Conservation (phyloP, 2,113 vertebrate genomes). For the Dermatemys mawii region DNA sequence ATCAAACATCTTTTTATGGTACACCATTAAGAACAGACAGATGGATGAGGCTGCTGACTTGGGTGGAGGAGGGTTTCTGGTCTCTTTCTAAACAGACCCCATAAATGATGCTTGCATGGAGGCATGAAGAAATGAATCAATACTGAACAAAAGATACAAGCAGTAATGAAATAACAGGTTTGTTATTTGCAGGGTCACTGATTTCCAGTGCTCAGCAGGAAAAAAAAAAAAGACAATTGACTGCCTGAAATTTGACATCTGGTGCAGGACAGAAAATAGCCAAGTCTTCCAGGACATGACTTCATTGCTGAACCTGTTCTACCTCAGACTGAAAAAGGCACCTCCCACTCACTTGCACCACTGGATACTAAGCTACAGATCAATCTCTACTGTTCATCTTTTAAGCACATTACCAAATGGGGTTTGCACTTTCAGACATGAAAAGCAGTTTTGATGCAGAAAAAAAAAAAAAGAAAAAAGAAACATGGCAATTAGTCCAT, state of each 20-base stretch:
- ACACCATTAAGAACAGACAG: not conserved
- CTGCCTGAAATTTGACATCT: not conserved
- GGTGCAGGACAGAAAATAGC: not conserved
- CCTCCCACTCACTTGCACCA: not conserved
- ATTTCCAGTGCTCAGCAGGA: not conserved
- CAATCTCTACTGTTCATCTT: not conserved
- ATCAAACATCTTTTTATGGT: not conserved
- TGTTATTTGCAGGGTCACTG: not conserved
- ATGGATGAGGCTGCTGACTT: fast-evolving
- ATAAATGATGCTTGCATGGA: not conserved
- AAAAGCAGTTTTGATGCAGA: slow-evolving; percentile 7
- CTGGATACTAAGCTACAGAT: not conserved
- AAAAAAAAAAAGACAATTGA: not conserved
- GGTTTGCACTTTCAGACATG: not conserved
- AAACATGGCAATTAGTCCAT: slow-evolving; percentile 2
- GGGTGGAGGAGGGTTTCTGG: fast-evolving
- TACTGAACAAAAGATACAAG: not conserved
- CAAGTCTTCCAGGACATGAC: not conserved
- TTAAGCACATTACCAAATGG: not conserved
- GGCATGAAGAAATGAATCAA: not conserved
- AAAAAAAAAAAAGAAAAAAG: not conserved
- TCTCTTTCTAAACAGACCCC: not conserved
- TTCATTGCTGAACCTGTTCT: not conserved
- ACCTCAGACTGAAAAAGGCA: not conserved
- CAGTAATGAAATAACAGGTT: not conserved